These are phyloP conservation scores for Melitaea athalia DNA, from an alignment of 2,888 invertebrate genomes.

Conservation along the genomic window DNA sequence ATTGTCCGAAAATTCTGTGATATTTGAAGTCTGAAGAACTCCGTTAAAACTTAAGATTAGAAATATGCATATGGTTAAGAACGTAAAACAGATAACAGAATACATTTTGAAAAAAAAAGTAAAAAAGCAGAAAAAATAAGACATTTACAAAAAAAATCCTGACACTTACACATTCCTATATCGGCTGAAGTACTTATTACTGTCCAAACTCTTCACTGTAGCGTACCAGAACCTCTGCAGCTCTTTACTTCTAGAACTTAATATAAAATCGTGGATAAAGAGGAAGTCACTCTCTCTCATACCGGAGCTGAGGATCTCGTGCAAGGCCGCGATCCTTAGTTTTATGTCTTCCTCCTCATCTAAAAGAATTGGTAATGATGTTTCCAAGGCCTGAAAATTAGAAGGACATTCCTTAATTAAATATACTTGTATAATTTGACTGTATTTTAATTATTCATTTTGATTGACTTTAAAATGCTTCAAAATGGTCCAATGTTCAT, in stretches of 20 bases:
- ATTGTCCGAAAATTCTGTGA: too few relatives aligned
- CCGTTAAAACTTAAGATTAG: too few relatives aligned
- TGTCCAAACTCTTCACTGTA: conserved; percentile 85
- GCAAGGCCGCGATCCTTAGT: conserved; percentile 85
- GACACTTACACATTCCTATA: conserved; percentile 85
- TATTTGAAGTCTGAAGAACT: too few relatives aligned
- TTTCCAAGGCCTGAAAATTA: conserved; percentile 71
- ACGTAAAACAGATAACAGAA: too few relatives aligned
- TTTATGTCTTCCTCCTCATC: conserved; percentile 86
- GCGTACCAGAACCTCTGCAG: conserved; percentile 88
- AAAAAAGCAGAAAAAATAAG: too few relatives aligned
- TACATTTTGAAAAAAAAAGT: background rate
- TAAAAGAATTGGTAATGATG: conserved; percentile 85
- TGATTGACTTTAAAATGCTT: too few relatives aligned
- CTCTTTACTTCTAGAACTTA: conserved; percentile 83
- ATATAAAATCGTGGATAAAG: conserved; percentile 86
- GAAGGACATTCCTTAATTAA: background rate
- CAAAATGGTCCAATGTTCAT: too few relatives aligned
- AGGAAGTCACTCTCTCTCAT: conserved; percentile 85
- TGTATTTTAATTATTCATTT: too few relatives aligned
- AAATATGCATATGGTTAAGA: too few relatives aligned
- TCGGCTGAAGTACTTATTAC: conserved; percentile 84
- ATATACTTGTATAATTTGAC: too few relatives aligned
- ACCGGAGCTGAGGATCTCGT: conserved; percentile 84
- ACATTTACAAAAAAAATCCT: background rate